Evolutionary conservation across 2,888 invertebrate species (phyloP).

Genomic region (Pollenia amentaria): DNA sequence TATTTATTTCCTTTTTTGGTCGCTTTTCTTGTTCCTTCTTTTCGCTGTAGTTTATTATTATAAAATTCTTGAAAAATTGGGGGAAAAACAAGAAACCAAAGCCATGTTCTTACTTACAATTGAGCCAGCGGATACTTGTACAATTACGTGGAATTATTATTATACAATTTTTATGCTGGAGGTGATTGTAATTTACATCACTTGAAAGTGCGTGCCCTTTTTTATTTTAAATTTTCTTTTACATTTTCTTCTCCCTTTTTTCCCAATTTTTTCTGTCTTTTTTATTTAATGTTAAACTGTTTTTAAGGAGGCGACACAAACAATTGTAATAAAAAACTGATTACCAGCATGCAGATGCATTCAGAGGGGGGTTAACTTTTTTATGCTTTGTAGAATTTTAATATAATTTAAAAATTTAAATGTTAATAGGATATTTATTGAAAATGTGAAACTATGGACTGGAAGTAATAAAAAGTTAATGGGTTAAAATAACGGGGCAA

Average conservation of each 20-base stretch:
- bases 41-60: not conserved
- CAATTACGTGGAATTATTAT: not conserved
- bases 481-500: too few relatives aligned
- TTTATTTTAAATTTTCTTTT: not conserved
- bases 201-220: conserved; percentile 8
- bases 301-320: not conserved
- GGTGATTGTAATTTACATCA: conserved; percentile 29
- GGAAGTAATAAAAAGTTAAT: too few relatives aligned
- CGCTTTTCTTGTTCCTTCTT: not conserved
- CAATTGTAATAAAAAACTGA: not conserved
- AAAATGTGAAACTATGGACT: too few relatives aligned
- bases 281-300: not conserved
- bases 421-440: too few relatives aligned
- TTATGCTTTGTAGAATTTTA: too few relatives aligned
- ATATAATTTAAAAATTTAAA: too few relatives aligned
- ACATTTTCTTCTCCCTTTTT: not conserved
- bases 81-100: not conserved
- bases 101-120: not conserved
- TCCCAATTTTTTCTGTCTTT: not conserved
- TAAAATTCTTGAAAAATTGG: not conserved
- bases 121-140: not conserved
- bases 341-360: too few relatives aligned
- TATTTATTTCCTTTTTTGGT: too few relatives aligned
- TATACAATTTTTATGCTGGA: conserved; percentile 36
- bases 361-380: too few relatives aligned